These are phyloP conservation scores for Drosophila kanapiae DNA, from an alignment of 1,140 invertebrate genomes.

Conservation along the genomic window DNA sequence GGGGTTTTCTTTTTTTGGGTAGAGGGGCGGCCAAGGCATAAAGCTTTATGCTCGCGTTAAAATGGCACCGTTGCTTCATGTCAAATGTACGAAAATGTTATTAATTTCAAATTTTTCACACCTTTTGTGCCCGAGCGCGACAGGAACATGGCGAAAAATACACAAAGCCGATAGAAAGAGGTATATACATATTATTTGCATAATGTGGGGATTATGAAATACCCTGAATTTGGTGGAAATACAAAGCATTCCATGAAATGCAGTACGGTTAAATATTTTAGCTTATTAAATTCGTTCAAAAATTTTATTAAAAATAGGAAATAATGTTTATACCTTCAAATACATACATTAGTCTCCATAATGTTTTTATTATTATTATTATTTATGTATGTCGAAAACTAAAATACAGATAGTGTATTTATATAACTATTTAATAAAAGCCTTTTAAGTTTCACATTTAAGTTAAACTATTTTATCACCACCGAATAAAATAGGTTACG, in stretches of 20 bases:
- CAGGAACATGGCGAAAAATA: slow-evolving; percentile 1
- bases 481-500: no score
- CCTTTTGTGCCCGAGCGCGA: slow-evolving; percentile 41
- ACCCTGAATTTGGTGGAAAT: slow-evolving; percentile 4
- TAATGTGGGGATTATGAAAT: slow-evolving; percentile 23
- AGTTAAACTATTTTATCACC: no score
- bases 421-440: no score
- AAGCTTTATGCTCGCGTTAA: slow-evolving; percentile 64
- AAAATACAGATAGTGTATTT: no score
- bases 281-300: background rate
- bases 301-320: background rate
- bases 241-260: background rate
- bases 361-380: no score
- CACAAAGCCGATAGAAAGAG: slow-evolving; percentile 15
- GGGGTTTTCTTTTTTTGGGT: background rate
- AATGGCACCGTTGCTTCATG: slow-evolving; percentile 64
- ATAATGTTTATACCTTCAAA: no score
- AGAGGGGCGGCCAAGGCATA: slow-evolving; percentile 25
- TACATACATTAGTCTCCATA: no score
- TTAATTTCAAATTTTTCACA: slow-evolving; percentile 75
- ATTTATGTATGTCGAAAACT: no score
- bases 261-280: background rate
- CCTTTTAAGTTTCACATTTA: no score
- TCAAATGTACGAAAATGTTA: slow-evolving; percentile 75
- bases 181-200: slow-evolving; percentile 16